Percentiles rank a stretch among this genome's conserved stretches.
phyloP scores from a whole-genome alignment of 2,113 vertebrate species.

The Apodemus speciosus region DNA sequence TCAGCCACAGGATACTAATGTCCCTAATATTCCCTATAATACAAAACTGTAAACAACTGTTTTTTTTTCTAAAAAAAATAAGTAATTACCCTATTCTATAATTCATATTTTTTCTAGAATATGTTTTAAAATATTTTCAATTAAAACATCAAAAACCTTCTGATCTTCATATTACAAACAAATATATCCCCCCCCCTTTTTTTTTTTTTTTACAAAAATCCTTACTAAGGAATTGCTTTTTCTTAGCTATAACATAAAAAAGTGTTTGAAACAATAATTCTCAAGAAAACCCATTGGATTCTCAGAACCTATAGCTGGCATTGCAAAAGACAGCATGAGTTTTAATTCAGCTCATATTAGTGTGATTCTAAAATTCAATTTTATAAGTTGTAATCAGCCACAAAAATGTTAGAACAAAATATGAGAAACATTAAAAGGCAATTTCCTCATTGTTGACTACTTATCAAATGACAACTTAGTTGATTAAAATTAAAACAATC shows the following conservation, averaged over 20 bases:
- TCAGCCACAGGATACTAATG: neutral
- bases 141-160: conserved; percentile 23
- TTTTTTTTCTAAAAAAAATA: neutral
- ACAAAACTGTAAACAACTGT: conserved; percentile 16
- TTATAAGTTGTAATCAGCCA: conserved; percentile 71
- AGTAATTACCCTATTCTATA: conserved; percentile 6
- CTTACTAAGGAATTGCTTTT: conserved; percentile 47
- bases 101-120: conserved; percentile 39
- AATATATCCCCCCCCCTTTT: no score
- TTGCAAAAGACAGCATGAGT: conserved; percentile 65
- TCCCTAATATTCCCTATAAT: conserved; percentile 9
- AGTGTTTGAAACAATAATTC: conserved; percentile 68
- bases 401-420: conserved; percentile 74
- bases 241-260: conserved; percentile 59
- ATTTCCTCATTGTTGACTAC: conserved; percentile 78
- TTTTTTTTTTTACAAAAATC: conserved; percentile 40
- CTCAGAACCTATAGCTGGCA: conserved; percentile 32
- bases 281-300: conserved; percentile 58
- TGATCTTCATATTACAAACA: neutral
- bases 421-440: conserved; percentile 78
- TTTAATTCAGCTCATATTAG: conserved; percentile 64
- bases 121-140: conserved; percentile 41
- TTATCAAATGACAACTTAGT: conserved; percentile 79
- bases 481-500: conserved; percentile 80
- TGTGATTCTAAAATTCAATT: conserved; percentile 79